Conservation (phyloP, 23 tunicate genomes). For the Corella eumyota region DNA sequence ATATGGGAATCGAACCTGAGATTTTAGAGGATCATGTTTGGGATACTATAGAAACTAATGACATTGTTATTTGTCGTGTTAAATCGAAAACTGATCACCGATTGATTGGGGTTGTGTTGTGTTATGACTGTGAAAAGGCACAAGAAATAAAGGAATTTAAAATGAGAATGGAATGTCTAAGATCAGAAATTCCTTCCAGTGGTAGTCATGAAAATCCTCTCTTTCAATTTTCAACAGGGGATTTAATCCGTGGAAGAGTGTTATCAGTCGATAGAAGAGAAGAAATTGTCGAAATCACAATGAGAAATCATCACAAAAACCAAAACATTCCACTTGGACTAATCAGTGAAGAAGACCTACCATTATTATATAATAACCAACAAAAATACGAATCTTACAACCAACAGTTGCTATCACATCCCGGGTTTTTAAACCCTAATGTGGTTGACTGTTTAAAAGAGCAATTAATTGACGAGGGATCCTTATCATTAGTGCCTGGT, state of each 20-base stretch:
- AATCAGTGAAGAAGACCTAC: slow-evolving; percentile 57
- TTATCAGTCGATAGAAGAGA: slow-evolving; percentile 20
- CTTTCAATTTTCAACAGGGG: slow-evolving; percentile 24
- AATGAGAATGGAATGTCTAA: slow-evolving; percentile 40
- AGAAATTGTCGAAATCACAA: background rate
- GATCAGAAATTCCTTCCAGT: slow-evolving; percentile 36
- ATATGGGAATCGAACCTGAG: slow-evolving; percentile 27
- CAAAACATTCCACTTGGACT: slow-evolving; percentile 20
- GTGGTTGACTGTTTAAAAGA: slow-evolving; percentile 25
- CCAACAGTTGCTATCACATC: slow-evolving; percentile 27
- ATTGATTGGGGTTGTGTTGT: slow-evolving; percentile 13
- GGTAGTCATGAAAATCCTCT: slow-evolving; percentile 61
- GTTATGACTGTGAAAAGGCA: slow-evolving; percentile 65
- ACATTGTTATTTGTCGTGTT: slow-evolving; percentile 58
- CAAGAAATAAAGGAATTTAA: slow-evolving; percentile 40
- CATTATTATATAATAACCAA: slow-evolving; percentile 43
- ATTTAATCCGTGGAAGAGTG: slow-evolving; percentile 42
- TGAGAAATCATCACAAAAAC: background rate
- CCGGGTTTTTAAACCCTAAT: slow-evolving; percentile 78
- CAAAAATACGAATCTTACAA: slow-evolving; percentile 9
- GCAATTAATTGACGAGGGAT: slow-evolving; percentile 3
- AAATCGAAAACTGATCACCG: slow-evolving; percentile 40
- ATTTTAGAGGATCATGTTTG: slow-evolving; percentile 27
- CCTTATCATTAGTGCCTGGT: slow-evolving; percentile 29
- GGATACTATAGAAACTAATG: slow-evolving; percentile 41